A percentile compares a stretch with the other conserved stretches of the same genome.
Conservation (phyloP, 2,113 vertebrate genomes). For the Perccottus glenii region DNA sequence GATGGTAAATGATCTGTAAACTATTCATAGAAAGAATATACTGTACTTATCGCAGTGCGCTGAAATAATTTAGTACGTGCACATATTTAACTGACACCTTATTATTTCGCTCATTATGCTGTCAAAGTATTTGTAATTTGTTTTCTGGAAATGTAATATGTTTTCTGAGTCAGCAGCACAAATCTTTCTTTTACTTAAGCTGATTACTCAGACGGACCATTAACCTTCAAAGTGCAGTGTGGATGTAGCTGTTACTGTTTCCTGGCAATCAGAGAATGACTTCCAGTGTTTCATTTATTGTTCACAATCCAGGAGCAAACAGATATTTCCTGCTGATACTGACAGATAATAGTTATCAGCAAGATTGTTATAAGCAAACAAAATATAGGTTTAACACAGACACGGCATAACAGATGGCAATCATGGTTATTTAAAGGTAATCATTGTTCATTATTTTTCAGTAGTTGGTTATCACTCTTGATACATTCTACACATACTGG, state of each 20-base stretch:
- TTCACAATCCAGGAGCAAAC: too few relatives aligned
- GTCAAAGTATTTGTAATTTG: slow-evolving; percentile 3
- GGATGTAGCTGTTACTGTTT: slow-evolving; percentile 11
- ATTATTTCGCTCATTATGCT: slow-evolving; percentile 27
- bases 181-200: slow-evolving; percentile 14
- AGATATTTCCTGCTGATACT: too few relatives aligned
- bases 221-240: slow-evolving; percentile 20
- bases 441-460: too few relatives aligned
- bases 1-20: neutral
- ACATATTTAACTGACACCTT: slow-evolving; percentile 9
- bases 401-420: too few relatives aligned
- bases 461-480: too few relatives aligned
- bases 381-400: too few relatives aligned
- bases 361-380: too few relatives aligned
- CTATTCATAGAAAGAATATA: neutral
- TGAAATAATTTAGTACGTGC: neutral
- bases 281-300: too few relatives aligned
- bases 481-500: too few relatives aligned
- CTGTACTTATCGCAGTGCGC: slow-evolving; percentile 6
- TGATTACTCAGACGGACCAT: slow-evolving; percentile 16
- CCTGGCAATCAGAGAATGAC: too few relatives aligned
- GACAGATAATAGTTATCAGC: too few relatives aligned
- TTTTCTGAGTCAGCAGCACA: slow-evolving; percentile 18
- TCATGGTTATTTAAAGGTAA: too few relatives aligned
- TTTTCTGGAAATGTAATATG: slow-evolving; percentile 9